Evolutionary conservation across 2,797 vertebrate genomes (phyloP).

Genomic region (Rhabdophis nuchalis): DNA sequence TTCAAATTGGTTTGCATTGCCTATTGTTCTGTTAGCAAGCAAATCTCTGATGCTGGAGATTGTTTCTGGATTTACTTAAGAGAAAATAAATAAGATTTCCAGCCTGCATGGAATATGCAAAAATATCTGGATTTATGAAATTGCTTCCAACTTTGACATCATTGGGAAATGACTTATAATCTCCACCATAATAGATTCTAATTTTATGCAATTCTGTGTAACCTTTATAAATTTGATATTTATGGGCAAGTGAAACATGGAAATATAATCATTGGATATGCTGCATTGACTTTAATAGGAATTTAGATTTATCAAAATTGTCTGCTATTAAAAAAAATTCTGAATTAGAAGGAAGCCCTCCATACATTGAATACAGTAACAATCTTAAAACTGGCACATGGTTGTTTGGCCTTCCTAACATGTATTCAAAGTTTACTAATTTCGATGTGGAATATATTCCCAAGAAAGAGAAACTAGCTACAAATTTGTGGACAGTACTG

Average conservation of each 20-base stretch:
- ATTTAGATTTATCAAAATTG: background rate
- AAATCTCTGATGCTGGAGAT: background rate
- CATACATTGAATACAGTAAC: background rate
- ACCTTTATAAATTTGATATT: background rate
- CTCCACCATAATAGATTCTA: background rate
- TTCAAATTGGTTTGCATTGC: background rate
- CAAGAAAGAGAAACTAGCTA: background rate
- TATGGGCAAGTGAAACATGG: background rate
- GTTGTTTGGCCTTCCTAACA: background rate
- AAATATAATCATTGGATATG: background rate
- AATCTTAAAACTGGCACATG: background rate
- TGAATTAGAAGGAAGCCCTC: background rate
- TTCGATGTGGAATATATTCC: background rate
- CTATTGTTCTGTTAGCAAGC: background rate
- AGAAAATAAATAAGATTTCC: background rate
- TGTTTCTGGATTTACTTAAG: background rate
- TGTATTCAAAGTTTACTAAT: constrained; percentile 7
- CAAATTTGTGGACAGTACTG: constrained; percentile 10
- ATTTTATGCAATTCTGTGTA: background rate
- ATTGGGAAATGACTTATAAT: background rate
- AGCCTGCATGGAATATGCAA: background rate
- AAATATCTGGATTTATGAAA: background rate
- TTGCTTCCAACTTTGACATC: background rate
- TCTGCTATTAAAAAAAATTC: background rate
- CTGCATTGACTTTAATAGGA: background rate